A percentile compares a stretch with the other conserved stretches of the same genome.
Conservation (phyloP, 1,140 invertebrate species). For the Antheraea pernyi region DNA sequence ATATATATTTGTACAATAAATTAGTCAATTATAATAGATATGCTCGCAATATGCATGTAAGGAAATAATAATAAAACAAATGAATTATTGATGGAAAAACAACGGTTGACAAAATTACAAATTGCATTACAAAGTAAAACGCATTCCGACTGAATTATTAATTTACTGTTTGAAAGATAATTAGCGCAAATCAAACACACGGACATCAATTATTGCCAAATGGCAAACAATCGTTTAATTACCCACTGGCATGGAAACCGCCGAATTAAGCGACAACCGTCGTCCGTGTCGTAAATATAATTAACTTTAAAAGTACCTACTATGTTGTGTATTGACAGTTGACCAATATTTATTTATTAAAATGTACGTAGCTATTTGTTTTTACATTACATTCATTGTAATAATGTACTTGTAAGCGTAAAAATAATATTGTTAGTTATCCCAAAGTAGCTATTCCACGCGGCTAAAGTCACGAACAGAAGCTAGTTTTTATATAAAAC, state of each 20-base stretch:
- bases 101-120: constrained; percentile 1
- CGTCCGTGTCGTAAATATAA: constrained; percentile 36
- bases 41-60: too few species aligned
- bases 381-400: too few species aligned
- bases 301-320: constrained; percentile 33
- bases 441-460: too few species aligned
- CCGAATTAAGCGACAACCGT: constrained; percentile 53
- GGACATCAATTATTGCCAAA: constrained; percentile 69
- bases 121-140: constrained; percentile 28
- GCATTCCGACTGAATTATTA: constrained; percentile 50
- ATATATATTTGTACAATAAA: neutral
- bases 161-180: constrained; percentile 62
- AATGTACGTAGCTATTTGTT: too few species aligned
- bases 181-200: constrained; percentile 66
- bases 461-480: too few species aligned
- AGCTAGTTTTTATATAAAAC: too few species aligned
- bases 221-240: constrained; percentile 72
- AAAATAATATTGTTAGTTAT: too few species aligned
- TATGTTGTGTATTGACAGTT: too few species aligned
- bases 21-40: too few species aligned
- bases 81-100: neutral
- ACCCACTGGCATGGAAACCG: constrained; percentile 58
- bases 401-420: too few species aligned
- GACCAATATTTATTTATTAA: too few species aligned
- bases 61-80: neutral